A percentile compares a stretch with the other conserved stretches of the same genome.
Conservation (phyloP, 2,888 invertebrate species). For the Tillus elongatus region DNA sequence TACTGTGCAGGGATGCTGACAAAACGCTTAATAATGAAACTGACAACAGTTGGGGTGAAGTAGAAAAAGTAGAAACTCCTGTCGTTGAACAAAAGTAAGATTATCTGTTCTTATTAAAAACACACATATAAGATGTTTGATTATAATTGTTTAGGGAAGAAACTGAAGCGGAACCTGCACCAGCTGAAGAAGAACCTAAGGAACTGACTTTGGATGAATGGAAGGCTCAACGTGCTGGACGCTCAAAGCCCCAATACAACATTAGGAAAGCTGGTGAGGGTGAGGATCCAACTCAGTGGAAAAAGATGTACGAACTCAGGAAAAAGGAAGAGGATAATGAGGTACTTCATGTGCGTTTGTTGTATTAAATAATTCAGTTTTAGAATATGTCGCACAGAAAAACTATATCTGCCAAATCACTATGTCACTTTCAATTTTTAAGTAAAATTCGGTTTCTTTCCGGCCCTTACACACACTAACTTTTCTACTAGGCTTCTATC, state of each 20-base stretch:
- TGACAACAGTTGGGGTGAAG: constrained; percentile 42
- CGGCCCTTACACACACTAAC: too few relatives aligned
- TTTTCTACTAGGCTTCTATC: too few relatives aligned
- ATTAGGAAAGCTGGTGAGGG: constrained; percentile 91
- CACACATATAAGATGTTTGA: constrained; percentile 3
- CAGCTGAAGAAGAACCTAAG: constrained; percentile 67
- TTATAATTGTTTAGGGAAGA: constrained; percentile 29
- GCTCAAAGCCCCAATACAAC: constrained; percentile 81
- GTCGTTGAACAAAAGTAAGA: constrained; percentile 32
- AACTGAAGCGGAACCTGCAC: constrained; percentile 32
- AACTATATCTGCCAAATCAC: background rate
- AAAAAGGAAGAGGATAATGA: constrained; percentile 57
- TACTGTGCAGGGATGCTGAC: constrained; percentile 38
- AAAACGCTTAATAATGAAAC: constrained; percentile 29
- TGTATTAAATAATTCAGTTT: too few relatives aligned
- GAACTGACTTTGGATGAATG: constrained; percentile 92
- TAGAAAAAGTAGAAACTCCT: constrained; percentile 41
- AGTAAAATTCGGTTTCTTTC: too few relatives aligned
- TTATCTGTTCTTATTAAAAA: constrained; percentile 8
- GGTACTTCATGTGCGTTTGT: too few relatives aligned
- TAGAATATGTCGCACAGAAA: too few relatives aligned
- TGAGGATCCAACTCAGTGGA: constrained; percentile 85
- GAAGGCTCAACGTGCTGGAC: constrained; percentile 75
- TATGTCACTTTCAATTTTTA: constrained; percentile 1
- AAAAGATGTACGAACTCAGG: constrained; percentile 75